Evolutionary conservation across 2,888 invertebrate genomes (phyloP), one percentile per base, ranked within the genome.

Genomic region (Drosophila quinaria): DNA sequence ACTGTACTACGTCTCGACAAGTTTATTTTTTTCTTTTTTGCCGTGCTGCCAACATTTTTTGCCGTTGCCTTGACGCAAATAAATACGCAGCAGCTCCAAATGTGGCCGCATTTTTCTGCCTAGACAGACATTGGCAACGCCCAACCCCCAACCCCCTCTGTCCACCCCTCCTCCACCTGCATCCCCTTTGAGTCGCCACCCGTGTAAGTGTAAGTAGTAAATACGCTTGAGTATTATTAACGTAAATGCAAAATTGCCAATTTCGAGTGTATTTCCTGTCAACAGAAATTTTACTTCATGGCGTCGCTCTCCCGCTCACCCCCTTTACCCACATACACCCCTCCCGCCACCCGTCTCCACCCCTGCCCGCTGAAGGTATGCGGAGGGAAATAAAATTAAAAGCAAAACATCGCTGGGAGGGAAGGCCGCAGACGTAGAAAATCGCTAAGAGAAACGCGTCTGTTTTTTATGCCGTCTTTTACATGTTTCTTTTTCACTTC

Each of bases 201-300:
- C 55, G 54, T 64, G 63, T 71, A 71, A 74, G 73, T 71, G 79
- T 80, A 88, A 90, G 90, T 89, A 87, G 90, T 90, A 90, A 90
- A 91, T 91, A 91, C 91, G 90, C 92, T 90, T 70, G 91, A 92
- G 92, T 91, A 91, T 91, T 91, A 91, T 91, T 91, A 91, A 91
- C 91, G 91, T 92, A 91, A 91, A 92, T 91, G 92, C 91, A 91
- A 91, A 91, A 91, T 92, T 92, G 93, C 91, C 92, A 92, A 93
- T 92, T 92, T 92, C 91, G 89, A 91, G 90, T 91, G 92, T 92
- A 93, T 93, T 92, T 93, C 92, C 92, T 90, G 92, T 92, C 90
- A 92, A 91, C 91, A 90, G 88, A 89, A 90, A 90, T 47, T 90
- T 91, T 89, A 74, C 89, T 81, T 77, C 80, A 61, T 78, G 51